Base-by-base conservation (phyloP, 2,113 vertebrate genomes). In the Caranx melampygus region DNA sequence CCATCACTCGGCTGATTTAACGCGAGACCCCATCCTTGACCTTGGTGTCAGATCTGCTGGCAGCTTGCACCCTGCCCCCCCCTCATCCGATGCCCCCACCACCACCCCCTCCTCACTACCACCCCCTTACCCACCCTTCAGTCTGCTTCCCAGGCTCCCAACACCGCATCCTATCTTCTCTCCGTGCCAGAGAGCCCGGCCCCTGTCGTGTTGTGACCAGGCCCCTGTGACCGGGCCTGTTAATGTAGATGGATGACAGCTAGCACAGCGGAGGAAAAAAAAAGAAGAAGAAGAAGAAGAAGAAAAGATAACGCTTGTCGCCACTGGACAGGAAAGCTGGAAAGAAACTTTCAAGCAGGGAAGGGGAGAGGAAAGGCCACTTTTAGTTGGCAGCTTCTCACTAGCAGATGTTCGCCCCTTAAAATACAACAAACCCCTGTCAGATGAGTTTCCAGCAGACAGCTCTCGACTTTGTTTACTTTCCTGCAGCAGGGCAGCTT, bases 321-420 rank as follows among this genome's bases (percentile, higher is more conserved):
- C 68, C 75, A 68, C 42, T 72, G 74, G 78, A 91, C 69, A 85
- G 82, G 73, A 70, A 81, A 80, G 57, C 64, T 67, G 58, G 26
- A 57, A 72, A 40, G 11, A 42, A 42, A 72, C 33, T 20, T 57
- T 66, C 21, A 66, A 10, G n/a, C 73, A 31, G 45, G 59, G 71
- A 80, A 58, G 26, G 26, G 47, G 47, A 44, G 52, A 62, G 37
- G 54, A 55, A 16, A 65, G 72, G 80, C 70, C 60, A 54, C 59
- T 49, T 63, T 42, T 60, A 37, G 79, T 63, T 87, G 85, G 85
- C 88, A 85, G 76, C 82, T 77, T 87, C 71, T 79, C 79, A 45
- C 26, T 21, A 82, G 79, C 92, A 93, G 92, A 92, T 92, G 89
- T 83, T 87, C 58, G 31, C 52, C 51, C 49, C 61, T 79, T 79